These are phyloP conservation scores for Melitaea athalia DNA, from an alignment of 2,888 invertebrate species.

Conservation along the genomic window DNA sequence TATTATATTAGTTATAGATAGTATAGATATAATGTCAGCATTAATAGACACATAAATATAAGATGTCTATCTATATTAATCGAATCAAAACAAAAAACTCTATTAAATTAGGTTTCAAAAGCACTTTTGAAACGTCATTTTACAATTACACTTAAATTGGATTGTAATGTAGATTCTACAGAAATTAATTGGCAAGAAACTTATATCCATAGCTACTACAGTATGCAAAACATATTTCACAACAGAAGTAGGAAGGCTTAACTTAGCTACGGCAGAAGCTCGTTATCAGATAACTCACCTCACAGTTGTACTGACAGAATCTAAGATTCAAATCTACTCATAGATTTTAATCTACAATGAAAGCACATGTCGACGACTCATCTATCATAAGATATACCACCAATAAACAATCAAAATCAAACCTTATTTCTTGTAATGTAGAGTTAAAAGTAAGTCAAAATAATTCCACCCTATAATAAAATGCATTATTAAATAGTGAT, in stretches of 20 bases:
- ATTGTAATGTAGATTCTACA: no score
- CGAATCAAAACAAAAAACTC: no score
- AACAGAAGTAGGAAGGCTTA: not conserved
- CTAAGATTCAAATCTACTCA: slow-evolving; percentile 62
- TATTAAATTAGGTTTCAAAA: no score
- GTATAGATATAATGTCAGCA: no score
- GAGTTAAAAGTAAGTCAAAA: slow-evolving; percentile 37
- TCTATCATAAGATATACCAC: slow-evolving; percentile 59
- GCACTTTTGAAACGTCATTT: no score
- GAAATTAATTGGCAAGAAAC: no score
- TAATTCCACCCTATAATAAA: slow-evolving; percentile 50
- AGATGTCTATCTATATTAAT: no score
- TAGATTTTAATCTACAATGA: slow-evolving; percentile 60
- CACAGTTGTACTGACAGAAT: slow-evolving; percentile 44
- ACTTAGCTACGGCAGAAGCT: slow-evolving; percentile 3
- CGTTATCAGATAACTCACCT: slow-evolving; percentile 20
- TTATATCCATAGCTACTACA: no score
- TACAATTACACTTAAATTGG: no score
- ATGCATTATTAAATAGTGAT: slow-evolving; percentile 75
- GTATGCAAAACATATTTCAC: no score
- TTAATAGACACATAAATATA: no score
- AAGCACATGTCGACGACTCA: slow-evolving; percentile 61
- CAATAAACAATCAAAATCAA: slow-evolving; percentile 17
- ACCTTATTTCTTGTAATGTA: slow-evolving; percentile 24
- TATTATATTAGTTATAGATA: no score